Conservation (phyloP, 1,140 invertebrate genomes). For the Dreissena rostriformis region DNA sequence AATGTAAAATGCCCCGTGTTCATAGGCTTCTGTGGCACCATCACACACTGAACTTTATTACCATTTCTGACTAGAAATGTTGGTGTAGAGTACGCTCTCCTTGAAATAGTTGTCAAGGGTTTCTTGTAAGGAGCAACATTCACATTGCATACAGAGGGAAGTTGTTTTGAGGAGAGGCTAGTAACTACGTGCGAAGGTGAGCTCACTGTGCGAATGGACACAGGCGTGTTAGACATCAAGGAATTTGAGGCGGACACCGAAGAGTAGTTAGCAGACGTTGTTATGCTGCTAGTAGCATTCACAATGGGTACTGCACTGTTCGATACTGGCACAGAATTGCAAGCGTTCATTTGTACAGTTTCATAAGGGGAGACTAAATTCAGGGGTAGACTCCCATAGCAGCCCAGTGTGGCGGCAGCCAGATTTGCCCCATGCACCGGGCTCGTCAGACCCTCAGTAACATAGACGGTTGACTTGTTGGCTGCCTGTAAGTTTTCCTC, state of each 20-base stretch:
- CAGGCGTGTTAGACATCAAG: not conserved
- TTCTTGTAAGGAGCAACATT: conserved; percentile 68
- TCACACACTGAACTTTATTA: conserved; percentile 72
- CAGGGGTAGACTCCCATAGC: not conserved
- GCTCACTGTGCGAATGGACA: not conserved
- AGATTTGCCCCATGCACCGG: not conserved
- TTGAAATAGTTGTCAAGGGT: conserved; percentile 62
- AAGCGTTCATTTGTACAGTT: not conserved
- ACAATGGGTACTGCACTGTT: conserved; percentile 15
- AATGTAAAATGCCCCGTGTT: conserved; percentile 22
- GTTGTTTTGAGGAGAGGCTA: conserved; percentile 6
- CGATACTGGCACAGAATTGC: conserved; percentile 32
- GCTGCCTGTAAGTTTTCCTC: conserved; percentile 43
- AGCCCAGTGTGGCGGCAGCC: not conserved
- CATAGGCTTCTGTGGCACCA: conserved; percentile 60
- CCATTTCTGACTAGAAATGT: conserved; percentile 73
- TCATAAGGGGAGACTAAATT: not conserved
- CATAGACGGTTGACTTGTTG: conserved; percentile 41
- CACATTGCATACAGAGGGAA: conserved; percentile 18
- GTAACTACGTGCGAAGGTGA: conserved; percentile 15
- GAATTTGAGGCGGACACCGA: not conserved
- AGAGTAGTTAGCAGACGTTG: conserved; percentile 3
- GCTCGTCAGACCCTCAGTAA: conserved; percentile 27
- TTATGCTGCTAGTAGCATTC: not conserved
- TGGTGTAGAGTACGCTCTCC: conserved; percentile 63